Percentiles rank a stretch among this genome's conserved stretches.
Conservation (phyloP, 2,888 invertebrate genomes). For the Cancer borealis region DNA sequence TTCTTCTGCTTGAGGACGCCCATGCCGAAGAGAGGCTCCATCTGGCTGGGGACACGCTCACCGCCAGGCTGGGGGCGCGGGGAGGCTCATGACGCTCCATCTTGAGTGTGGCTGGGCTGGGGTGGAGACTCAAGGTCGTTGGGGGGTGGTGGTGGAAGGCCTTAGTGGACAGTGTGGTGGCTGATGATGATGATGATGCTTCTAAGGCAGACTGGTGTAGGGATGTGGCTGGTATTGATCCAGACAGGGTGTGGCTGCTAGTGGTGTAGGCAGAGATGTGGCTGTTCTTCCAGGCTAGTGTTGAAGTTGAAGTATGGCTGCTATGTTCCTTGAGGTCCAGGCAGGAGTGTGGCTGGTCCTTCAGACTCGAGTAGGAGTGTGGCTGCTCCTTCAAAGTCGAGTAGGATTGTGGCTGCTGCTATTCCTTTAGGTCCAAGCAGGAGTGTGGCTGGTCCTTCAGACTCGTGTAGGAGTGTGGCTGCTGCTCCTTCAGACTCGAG, state of each 20-base stretch:
- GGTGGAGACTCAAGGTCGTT: neutral
- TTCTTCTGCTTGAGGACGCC: slow-evolving; percentile 47
- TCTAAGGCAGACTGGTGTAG: neutral
- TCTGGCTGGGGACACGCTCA: slow-evolving; percentile 44
- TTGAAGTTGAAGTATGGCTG: neutral
- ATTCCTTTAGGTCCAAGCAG: neutral
- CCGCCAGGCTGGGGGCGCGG: slow-evolving; percentile 1
- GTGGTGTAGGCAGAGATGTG: neutral
- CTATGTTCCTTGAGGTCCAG: neutral
- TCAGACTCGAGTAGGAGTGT: neutral
- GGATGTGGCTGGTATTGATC: neutral
- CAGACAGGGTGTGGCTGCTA: neutral
- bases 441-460: neutral
- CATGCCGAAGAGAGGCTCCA: slow-evolving; percentile 48
- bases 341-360: slow-evolving; percentile 2
- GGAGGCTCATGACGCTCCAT: slow-evolving; percentile 40
- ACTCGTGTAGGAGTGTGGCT: neutral
- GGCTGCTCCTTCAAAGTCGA: neutral
- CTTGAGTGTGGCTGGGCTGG: neutral
- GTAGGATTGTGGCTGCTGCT: neutral
- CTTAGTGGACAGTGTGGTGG: neutral
- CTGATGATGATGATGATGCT: neutral
- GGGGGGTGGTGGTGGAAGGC: neutral
- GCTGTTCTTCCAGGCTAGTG: neutral
- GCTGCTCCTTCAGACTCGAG: neutral